Conservation (phyloP, 2,797 vertebrate species). For the Takifugu ocellatus region DNA sequence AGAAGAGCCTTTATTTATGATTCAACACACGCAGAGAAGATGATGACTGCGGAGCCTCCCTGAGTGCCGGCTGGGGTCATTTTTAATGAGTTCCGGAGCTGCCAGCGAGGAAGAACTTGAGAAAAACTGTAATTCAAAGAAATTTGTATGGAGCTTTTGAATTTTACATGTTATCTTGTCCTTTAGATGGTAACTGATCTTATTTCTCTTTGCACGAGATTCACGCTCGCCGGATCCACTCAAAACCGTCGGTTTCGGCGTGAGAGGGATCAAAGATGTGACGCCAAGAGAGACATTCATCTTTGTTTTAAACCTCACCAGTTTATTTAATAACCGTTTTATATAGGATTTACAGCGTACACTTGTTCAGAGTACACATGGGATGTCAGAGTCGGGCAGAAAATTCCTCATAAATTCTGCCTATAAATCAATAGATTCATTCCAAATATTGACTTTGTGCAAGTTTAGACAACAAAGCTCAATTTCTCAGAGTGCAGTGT, state of each 20-base stretch:
- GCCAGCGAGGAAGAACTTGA: no score
- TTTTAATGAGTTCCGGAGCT: background rate
- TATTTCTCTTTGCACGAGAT: no score
- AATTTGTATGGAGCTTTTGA: no score
- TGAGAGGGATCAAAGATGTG: no score
- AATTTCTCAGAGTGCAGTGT: background rate
- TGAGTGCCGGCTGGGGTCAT: background rate
- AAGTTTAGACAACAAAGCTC: constrained; percentile 2
- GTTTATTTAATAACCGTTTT: no score
- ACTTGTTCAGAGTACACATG: constrained; percentile 17
- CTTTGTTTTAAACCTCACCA: no score
- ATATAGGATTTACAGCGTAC: background rate
- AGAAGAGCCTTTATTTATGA: constrained; percentile 9
- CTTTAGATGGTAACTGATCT: no score
- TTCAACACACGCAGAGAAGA: constrained; percentile 1
- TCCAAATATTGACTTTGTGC: constrained; percentile 25
- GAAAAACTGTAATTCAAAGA: background rate
- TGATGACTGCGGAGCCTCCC: background rate
- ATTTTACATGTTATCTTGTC: no score
- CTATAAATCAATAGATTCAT: background rate
- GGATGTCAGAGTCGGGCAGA: background rate
- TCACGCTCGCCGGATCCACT: no score
- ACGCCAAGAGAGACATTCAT: no score
- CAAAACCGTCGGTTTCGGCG: no score
- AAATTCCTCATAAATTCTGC: no score